Evolutionary conservation across 2,888 invertebrate species (phyloP), one percentile per base, ranked within the genome.

Genomic region (Anagyrus pseudococci): DNA sequence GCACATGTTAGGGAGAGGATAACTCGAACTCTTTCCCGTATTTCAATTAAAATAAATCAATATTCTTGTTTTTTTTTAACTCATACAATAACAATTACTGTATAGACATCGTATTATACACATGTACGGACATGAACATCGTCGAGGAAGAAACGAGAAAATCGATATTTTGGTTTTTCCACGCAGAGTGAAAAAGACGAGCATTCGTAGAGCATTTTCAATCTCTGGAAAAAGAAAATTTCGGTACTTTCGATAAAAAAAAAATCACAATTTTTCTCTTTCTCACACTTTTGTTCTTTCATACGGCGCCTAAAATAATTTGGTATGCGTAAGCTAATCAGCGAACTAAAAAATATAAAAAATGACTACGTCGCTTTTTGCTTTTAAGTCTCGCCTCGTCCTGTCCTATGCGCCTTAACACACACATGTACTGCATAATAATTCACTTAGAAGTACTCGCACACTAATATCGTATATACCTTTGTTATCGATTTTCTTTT

Each of bases 281-380:
- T 4, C 46, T 23, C 15, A 19, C 29, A 55, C 23, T 40, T 44
- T n/a, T n/a, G n/a, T n/a, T n/a, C n/a, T n/a, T n/a, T n/a, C n/a
- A n/a, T n/a, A n/a, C 33, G 47, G 59, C 66, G 58, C 62, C 40
- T 43, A 60, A 53, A 58, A 23, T 40, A 62, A 67, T 66, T 66
- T 66, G 66, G 66, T 67, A 67, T 61, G 29, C 19, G 58, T 37
- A 64, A 67, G 66, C 66, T 67, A 61, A 64, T 67, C 63, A 67
- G 66, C 66, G 66, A 64, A 64, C 63, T 61, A 61, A 64, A 64
- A n/a, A n/a, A n/a, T n/a, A n/a, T n/a, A n/a, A n/a, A 60, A 49
- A 63, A 57, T 64, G 66, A 64, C 66, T 67, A 67, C 52, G 63
- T 67, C 66, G 66, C 66, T 67, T 60, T 67, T 64, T 61, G 66